phyloP scores from a whole-genome alignment of 2,797 vertebrate genomes.

The Prionace glauca region DNA sequence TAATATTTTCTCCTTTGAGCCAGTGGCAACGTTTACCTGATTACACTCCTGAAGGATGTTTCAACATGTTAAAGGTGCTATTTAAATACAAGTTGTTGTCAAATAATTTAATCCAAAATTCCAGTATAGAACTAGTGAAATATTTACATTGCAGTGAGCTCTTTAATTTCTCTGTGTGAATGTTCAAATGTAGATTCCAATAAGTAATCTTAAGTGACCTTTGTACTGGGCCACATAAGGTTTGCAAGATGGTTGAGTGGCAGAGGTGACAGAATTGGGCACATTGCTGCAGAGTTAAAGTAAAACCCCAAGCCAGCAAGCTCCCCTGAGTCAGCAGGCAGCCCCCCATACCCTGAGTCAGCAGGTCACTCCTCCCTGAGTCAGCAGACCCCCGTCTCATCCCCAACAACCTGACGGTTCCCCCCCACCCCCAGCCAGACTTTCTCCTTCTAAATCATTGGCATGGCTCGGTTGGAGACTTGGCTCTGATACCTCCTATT shows the following conservation, averaged over 20 bases:
- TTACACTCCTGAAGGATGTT: neutral
- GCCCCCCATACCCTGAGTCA: neutral
- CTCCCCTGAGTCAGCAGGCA: neutral
- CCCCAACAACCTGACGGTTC: no score
- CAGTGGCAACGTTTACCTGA: neutral
- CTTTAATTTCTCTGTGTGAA: neutral
- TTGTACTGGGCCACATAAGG: neutral
- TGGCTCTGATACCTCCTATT: neutral
- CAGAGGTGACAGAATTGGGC: neutral
- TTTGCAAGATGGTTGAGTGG: neutral
- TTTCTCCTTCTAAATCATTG: no score
- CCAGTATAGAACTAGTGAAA: neutral
- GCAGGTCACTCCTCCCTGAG: no score
- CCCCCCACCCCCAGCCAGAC: no score
- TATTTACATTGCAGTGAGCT: neutral
- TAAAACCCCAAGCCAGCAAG: neutral
- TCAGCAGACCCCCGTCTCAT: no score
- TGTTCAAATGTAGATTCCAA: neutral
- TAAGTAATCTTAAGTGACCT: no score
- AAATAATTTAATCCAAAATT: neutral
- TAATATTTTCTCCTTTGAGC: neutral
- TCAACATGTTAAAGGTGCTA: neutral
- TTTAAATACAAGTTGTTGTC: neutral
- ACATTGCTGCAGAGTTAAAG: neutral
- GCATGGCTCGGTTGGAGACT: neutral